Evolutionary conservation across 2,888 invertebrate genomes (phyloP), one percentile per base, ranked within the genome.

Genomic region (Cephalotes varians): DNA sequence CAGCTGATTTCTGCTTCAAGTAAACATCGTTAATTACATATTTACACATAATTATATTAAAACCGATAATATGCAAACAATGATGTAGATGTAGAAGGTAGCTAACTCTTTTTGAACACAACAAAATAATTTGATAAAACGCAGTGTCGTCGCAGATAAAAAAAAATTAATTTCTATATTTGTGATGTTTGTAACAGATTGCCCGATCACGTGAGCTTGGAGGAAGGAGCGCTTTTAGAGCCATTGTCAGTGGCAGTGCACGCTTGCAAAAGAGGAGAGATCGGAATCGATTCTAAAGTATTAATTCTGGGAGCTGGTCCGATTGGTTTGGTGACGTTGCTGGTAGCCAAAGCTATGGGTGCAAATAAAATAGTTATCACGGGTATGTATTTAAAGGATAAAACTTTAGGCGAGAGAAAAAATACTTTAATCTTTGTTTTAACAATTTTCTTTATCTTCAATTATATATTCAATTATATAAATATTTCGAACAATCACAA

Each of bases 201-300:
- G 40, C 99, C 99, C 0, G 97, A 98, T 91, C 96, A 98, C 95
- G 97, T 99, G 62, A 96, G 96, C 0, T 96, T 98, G 95, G 99
- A 99, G 93, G 99, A 99, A 94, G 99, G 98, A 1, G 99, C 99
- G 0, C 93, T 99, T 0, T 95, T 99, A 88, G 99, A 99, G 94
- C 99, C 99, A 0, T 95, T 99, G 15, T 97, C 98, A 0, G 99
- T 99, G 37, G 99, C 97, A 9, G 98, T 99, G 0, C 98, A 99
- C 95, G 98, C 99, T 76, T 99, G 99, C 91, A 96, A 97, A 76
- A 96, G 98, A 87, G 99, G 97, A 10, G 96, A 96, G 2, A 96
- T 99, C 18, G 95, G 95, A 0, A 95, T 97, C 0, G 98, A 97
- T 0, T 96, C 96, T 49, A 95, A 95, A 1, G 97, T 98, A 72